A percentile compares a stretch with the other conserved stretches of the same genome.
Evolutionary conservation across 2,113 vertebrate genomes (phyloP).

Genomic region (Vombatus ursinus): DNA sequence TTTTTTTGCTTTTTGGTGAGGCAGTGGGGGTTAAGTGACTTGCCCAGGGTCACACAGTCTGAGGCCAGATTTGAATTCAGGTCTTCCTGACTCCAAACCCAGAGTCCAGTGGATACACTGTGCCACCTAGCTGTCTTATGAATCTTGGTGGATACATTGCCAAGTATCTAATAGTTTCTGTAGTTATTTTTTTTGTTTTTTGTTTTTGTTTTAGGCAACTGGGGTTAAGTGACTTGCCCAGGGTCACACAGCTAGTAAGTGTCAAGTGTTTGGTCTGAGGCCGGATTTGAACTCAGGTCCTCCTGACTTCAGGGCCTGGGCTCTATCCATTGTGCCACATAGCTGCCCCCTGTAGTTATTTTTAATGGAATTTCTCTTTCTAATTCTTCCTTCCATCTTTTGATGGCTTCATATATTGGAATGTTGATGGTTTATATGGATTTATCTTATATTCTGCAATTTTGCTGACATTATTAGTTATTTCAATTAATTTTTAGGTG

Average conservation of each 20-base stretch:
- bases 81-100: not conserved
- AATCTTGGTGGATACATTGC: no score
- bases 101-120: not conserved
- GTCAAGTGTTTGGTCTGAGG: no score
- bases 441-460: not conserved
- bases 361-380: not conserved
- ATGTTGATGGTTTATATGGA: not conserved
- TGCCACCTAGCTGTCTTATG: not conserved
- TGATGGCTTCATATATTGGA: not conserved
- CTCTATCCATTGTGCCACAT: no score
- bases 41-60: not conserved
- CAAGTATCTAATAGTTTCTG: not conserved
- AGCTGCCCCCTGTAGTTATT: not conserved
- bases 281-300: no score
- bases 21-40: no score
- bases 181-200: not conserved
- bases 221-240: no score
- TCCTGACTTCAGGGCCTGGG: no score
- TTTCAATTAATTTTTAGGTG: no score
- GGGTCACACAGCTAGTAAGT: no score
- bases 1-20: no score
- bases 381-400: not conserved
- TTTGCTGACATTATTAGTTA: no score
- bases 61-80: not conserved
- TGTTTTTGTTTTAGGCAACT: no score